Conservation (phyloP, 92 coral and sea anemone genomes). For the Paramuricea clavata region DNA sequence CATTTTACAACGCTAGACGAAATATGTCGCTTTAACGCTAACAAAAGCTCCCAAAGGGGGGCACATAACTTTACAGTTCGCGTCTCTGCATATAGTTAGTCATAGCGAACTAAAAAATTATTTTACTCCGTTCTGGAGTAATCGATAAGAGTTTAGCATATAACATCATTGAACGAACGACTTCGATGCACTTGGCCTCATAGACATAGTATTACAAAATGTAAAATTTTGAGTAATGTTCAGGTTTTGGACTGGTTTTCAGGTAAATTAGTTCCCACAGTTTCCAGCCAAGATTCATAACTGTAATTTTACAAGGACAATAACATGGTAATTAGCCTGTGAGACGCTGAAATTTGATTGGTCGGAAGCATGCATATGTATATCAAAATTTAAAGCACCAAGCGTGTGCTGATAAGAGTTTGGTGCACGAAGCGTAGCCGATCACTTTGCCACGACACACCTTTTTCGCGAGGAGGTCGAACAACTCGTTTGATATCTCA, state of each 20-base stretch:
- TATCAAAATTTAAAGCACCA: slow-evolving; percentile 44
- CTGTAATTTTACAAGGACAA: background rate
- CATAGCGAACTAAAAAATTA: background rate
- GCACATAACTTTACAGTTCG: background rate
- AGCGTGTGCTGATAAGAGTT: slow-evolving; percentile 9
- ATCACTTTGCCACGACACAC: slow-evolving; percentile 52
- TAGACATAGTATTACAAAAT: background rate
- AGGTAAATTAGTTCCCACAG: background rate
- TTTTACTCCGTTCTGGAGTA: background rate
- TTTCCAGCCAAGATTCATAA: background rate
- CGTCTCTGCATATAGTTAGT: background rate
- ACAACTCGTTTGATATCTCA: background rate
- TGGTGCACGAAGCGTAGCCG: slow-evolving; percentile 4
- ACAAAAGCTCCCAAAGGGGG: background rate
- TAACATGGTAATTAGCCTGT: slow-evolving; percentile 17
- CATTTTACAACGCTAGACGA: background rate
- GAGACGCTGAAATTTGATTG: slow-evolving; percentile 24
- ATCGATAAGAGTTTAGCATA: background rate
- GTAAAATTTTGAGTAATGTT: background rate
- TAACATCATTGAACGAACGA: background rate
- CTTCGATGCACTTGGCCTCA: background rate
- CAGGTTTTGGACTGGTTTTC: background rate
- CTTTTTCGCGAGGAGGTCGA: slow-evolving; percentile 17
- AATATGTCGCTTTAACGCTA: background rate
- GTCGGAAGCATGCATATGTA: background rate